Conservation (phyloP, 2,797 vertebrate genomes). For the Sciurus carolinensis region DNA sequence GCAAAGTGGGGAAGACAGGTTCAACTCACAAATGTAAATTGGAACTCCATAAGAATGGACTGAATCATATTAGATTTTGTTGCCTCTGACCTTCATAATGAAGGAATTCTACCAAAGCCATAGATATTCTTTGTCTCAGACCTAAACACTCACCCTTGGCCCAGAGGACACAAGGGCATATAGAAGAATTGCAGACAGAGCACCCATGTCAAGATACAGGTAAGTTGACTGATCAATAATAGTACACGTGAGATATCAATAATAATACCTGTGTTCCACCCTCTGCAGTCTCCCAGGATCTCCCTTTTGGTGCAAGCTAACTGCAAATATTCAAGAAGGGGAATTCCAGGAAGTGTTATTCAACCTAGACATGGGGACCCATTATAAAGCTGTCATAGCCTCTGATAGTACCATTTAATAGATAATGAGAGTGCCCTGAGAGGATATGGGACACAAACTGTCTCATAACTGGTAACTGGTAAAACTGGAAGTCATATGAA, state of each 20-base stretch:
- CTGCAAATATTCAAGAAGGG: background rate
- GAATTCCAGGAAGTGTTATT: constrained; percentile 6
- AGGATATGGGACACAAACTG: background rate
- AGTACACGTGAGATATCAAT: background rate
- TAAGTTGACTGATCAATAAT: background rate
- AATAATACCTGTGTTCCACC: background rate
- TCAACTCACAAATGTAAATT: background rate
- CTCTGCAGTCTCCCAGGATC: background rate
- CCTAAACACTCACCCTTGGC: too few species aligned
- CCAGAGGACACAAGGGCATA: background rate
- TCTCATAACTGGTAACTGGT: background rate
- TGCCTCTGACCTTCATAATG: background rate
- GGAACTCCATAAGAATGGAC: background rate
- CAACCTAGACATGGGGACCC: background rate
- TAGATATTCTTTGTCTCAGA: background rate
- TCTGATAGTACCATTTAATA: background rate
- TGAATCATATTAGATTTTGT: background rate
- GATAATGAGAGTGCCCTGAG: background rate
- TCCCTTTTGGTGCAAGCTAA: background rate
- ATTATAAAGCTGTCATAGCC: background rate
- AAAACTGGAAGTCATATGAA: background rate
- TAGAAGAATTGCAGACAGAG: background rate
- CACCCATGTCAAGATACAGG: background rate
- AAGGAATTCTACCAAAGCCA: background rate
- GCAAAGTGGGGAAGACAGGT: background rate